phyloP scores from a whole-genome alignment of 2,113 vertebrate genomes.

The Okapia johnstoni region DNA sequence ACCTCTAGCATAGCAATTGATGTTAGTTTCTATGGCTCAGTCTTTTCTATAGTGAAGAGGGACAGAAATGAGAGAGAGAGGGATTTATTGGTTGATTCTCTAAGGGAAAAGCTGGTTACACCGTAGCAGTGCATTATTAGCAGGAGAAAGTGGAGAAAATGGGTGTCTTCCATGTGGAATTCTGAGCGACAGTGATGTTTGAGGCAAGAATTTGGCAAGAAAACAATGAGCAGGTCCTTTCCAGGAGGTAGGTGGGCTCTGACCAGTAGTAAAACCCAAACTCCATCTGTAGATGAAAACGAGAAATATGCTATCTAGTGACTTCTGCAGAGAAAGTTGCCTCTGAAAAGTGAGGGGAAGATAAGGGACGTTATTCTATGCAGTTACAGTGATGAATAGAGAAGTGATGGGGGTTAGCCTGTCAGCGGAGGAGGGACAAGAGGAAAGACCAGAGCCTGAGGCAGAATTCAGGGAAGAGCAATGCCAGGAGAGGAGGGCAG shows the following conservation, averaged over 20 bases:
- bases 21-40: background rate
- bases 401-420: background rate
- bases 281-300: conserved; percentile 5
- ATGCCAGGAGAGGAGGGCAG: background rate
- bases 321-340: conserved; percentile 3
- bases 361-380: background rate
- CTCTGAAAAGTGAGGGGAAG: background rate
- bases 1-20: background rate
- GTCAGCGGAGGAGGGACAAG: background rate
- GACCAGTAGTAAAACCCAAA: conserved; percentile 28
- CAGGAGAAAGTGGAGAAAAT: background rate
- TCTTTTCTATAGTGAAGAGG: background rate
- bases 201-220: conserved; percentile 26
- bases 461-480: background rate
- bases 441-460: background rate
- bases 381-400: background rate
- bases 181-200: background rate
- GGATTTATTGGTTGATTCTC: background rate
- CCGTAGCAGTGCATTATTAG: background rate
- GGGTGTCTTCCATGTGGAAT: background rate
- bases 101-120: background rate
- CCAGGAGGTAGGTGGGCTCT: conserved; percentile 11
- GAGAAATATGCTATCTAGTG: conserved; percentile 4
- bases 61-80: background rate
- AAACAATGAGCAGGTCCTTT: conserved; percentile 28